Evolutionary conservation across 1,140 invertebrate species (phyloP).

Genomic region (Probaryconus sp.): DNA sequence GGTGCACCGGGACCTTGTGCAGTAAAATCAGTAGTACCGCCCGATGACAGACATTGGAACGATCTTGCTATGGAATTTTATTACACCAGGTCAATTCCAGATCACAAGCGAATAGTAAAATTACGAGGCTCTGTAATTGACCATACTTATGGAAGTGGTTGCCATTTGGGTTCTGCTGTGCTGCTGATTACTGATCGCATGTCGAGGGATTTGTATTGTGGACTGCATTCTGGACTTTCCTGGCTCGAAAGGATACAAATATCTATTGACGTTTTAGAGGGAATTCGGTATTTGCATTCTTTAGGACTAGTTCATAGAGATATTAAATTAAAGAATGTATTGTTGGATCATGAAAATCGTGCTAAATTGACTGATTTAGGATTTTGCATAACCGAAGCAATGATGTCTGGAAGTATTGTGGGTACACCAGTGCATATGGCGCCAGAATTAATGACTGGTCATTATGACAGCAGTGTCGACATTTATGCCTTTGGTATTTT

Average conservation of each 20-base stretch:
- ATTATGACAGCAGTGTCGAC: constrained; percentile 92
- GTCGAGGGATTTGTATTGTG: constrained; percentile 88
- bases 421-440: constrained; percentile 96
- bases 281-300: constrained; percentile 92
- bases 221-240: constrained; percentile 85
- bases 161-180: constrained; percentile 84
- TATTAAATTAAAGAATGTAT: constrained; percentile 94
- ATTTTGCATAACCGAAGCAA: constrained; percentile 94
- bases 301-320: constrained; percentile 93
- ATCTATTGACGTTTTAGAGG: constrained; percentile 90
- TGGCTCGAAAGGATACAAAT: constrained; percentile 85
- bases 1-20: constrained; percentile 85
- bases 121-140: constrained; percentile 91
- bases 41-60: constrained; percentile 94
- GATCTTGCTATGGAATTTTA: constrained; percentile 96
- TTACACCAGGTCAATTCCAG: constrained; percentile 90
- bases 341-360: constrained; percentile 86
- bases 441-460: constrained; percentile 89
- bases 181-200: constrained; percentile 87
- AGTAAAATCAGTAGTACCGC: constrained; percentile 94
- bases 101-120: constrained; percentile 89
- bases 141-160: constrained; percentile 83
- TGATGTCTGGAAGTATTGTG: constrained; percentile 92
- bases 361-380: constrained; percentile 93
- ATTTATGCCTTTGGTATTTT: constrained; percentile 95